Conservation (phyloP, 2,888 invertebrate genomes). For the Anticlea derivata region DNA sequence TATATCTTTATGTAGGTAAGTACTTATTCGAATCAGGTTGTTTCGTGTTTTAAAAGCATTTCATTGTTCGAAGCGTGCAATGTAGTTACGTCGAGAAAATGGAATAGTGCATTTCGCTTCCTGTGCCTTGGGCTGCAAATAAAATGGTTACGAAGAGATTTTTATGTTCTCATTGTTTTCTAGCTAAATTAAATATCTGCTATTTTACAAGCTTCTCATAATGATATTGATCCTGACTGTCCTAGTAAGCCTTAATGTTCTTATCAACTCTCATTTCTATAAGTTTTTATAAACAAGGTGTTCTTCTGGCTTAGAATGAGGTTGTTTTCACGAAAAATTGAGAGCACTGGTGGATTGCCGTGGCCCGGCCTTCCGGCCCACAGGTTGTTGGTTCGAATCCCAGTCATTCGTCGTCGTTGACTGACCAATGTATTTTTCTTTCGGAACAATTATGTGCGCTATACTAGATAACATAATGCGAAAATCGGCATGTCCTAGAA, state of each 20-base stretch:
- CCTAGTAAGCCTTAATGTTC: slow-evolving; percentile 3
- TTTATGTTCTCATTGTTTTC: slow-evolving; percentile 58
- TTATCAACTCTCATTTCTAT: slow-evolving; percentile 10
- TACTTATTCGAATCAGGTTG: slow-evolving; percentile 62
- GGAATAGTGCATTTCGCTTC: slow-evolving; percentile 74
- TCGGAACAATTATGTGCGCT: no score
- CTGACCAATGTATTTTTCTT: not conserved
- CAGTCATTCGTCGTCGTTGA: no score
- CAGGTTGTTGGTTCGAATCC: no score
- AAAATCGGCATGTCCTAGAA: not conserved
- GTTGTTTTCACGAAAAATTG: slow-evolving; percentile 3
- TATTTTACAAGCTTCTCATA: slow-evolving; percentile 17
- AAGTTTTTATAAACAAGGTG: slow-evolving; percentile 5
- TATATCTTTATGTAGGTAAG: slow-evolving; percentile 48
- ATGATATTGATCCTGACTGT: slow-evolving; percentile 13
- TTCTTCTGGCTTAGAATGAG: slow-evolving; percentile 6
- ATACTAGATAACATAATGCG: no score
- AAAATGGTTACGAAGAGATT: slow-evolving; percentile 67
- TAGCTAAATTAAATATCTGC: slow-evolving; percentile 38
- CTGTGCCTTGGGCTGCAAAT: slow-evolving; percentile 74
- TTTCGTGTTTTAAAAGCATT: slow-evolving; percentile 80
- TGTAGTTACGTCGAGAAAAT: slow-evolving; percentile 74
- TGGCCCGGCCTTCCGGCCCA: no score
- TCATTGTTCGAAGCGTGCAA: slow-evolving; percentile 77
- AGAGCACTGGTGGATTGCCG: no score